These are phyloP conservation scores for Drosophila sordidula DNA, from an alignment of 2,888 invertebrate genomes.

Conservation along the genomic window DNA sequence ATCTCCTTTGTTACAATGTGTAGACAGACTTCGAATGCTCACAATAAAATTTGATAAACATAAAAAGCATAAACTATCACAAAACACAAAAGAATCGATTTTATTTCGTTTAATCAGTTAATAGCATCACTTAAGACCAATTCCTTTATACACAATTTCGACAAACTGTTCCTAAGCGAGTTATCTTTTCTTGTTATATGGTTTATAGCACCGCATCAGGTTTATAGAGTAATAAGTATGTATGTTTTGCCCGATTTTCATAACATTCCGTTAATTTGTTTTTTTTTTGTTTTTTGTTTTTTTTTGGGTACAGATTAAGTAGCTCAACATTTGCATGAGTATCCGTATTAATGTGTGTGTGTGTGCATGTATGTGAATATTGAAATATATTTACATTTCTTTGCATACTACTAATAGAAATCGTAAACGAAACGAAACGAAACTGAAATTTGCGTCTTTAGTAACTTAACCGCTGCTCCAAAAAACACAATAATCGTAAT, in stretches of 20 bases:
- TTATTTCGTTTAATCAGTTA: conserved; percentile 30
- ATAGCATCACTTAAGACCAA: conserved; percentile 40
- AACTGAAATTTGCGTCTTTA: conserved; percentile 56
- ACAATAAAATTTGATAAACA: conserved; percentile 9
- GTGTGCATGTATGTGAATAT: conserved; percentile 34
- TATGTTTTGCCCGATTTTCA: conserved; percentile 24
- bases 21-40: conserved; percentile 25
- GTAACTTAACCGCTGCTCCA: conserved; percentile 66
- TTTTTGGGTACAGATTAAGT: conserved; percentile 64
- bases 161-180: conserved; percentile 29
- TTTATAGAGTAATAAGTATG: conserved; percentile 38
- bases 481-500: conserved; percentile 35
- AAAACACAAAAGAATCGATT: conserved; percentile 35
- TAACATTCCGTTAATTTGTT: conserved; percentile 10
- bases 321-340: conserved; percentile 63
- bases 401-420: conserved; percentile 41
- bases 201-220: conserved; percentile 58
- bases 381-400: conserved; percentile 43
- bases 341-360: conserved; percentile 39
- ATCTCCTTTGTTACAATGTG: conserved; percentile 24
- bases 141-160: conserved; percentile 16
- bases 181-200: conserved; percentile 26
- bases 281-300: conserved; percentile 8
- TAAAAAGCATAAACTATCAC: conserved; percentile 9
- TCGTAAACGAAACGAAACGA: conserved; percentile 38